A percentile compares a stretch with the other conserved stretches of the same genome.
Evolutionary conservation across 2,888 invertebrate species (phyloP).

Genomic region (Uropetala carovei): DNA sequence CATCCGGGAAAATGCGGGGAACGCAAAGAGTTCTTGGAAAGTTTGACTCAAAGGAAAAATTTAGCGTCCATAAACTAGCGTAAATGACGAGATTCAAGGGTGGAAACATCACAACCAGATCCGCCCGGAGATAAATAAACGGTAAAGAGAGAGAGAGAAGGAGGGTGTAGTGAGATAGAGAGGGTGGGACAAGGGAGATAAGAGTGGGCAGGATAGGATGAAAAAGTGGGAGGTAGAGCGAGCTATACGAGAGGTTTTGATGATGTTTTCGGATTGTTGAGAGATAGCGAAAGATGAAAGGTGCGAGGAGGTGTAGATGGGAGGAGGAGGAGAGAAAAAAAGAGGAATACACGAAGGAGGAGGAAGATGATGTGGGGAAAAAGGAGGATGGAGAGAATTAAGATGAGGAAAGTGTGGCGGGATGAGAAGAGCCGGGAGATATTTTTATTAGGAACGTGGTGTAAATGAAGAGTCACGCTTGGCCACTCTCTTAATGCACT

Average conservation of each 20-base stretch:
- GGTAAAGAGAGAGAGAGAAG: background rate
- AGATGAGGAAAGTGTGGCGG: too few species aligned
- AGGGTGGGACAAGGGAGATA: background rate
- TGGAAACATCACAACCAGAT: background rate
- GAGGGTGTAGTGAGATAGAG: background rate
- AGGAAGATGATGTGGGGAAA: background rate
- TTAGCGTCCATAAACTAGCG: too few species aligned
- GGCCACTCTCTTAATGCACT: conserved; percentile 15
- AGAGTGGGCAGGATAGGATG: background rate
- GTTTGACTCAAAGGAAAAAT: too few species aligned
- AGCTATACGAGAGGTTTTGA: background rate
- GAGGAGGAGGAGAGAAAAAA: background rate
- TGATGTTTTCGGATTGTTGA: background rate
- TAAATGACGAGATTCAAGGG: background rate
- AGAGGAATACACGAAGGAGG: background rate
- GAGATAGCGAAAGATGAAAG: background rate
- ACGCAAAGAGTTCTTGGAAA: too few species aligned
- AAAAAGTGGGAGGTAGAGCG: background rate
- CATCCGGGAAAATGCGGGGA: too few species aligned
- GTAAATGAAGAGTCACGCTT: conserved; percentile 19
- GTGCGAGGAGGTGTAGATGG: background rate
- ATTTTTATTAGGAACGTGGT: conserved; percentile 17
- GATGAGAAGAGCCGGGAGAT: background rate
- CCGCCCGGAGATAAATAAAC: background rate
- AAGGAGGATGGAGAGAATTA: background rate